Evolutionary conservation across 2,797 vertebrate genomes (phyloP), one percentile per base, ranked within the genome.

Genomic region (Notolepis coatsorum): DNA sequence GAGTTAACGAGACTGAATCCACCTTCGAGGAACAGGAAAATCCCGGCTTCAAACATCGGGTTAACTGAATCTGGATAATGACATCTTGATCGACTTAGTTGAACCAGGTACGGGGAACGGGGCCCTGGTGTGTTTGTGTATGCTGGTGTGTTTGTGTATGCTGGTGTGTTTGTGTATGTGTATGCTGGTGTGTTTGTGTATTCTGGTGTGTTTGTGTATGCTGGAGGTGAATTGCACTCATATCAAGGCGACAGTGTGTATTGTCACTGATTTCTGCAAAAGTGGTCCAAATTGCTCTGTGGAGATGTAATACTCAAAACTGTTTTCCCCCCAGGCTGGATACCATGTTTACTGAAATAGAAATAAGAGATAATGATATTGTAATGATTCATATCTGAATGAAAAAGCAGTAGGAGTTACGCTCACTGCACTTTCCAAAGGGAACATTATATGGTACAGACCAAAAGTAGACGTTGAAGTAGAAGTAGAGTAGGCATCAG

Each of bases 121-220:
- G n/a, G 43, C 27, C 54, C 54, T 39, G 49, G 52, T 28, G 30
- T 51, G 38, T 38, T 72, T 62, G 51, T 23, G 46, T 28, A 7
- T 53, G 46, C 58, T 55, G 37, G 60, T 53, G 28, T n/a, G 71
- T 63, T 47, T 64, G 67, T n/a, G 20, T 3, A 79, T 58, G 4
- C 55, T 38, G 10, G 42, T 24, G 23, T 25, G n/a, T n/a, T n/a
- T n/a, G n/a, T n/a, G n/a, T n/a, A n/a, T n/a, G n/a, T n/a, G n/a
- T n/a, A n/a, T n/a, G n/a, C n/a, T n/a, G n/a, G n/a, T n/a, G n/a
- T n/a, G n/a, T 38, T 72, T 62, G 51, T 23, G 46, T 28, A 7
- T 53, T 43, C 58, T 55, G 37, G 60, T 53, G 28, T n/a, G 71
- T 63, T 47, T 64, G 67, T n/a, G 20, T 3, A 79, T 58, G 4